phyloP scores from a whole-genome alignment of 2,797 vertebrate species.

The Graptemys geographica region DNA sequence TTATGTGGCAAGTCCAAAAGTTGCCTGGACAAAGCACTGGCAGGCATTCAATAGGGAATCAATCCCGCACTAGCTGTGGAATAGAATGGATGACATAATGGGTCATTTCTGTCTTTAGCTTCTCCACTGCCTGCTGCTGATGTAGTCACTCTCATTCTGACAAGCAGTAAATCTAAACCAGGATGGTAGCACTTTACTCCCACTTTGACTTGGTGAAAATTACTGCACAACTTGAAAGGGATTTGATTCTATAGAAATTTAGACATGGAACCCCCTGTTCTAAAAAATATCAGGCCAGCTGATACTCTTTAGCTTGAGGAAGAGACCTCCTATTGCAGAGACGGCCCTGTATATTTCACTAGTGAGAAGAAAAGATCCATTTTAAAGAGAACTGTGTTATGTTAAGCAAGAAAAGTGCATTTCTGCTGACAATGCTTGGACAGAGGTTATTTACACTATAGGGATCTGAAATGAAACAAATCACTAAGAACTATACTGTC shows the following conservation, averaged over 20 bases:
- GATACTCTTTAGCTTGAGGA: background rate
- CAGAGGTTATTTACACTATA: background rate
- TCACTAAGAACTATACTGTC: no score
- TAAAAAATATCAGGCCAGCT: background rate
- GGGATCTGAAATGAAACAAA: background rate
- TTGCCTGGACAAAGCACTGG: background rate
- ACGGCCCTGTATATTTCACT: background rate
- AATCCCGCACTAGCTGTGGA: fast-evolving
- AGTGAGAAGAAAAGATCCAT: no score
- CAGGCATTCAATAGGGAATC: background rate
- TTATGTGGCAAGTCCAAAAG: no score
- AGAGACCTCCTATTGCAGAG: background rate
- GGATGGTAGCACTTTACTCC: background rate
- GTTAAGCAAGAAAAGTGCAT: no score
- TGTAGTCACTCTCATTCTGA: no score
- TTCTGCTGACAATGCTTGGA: background rate
- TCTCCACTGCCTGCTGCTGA: background rate
- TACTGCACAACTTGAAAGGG: fast-evolving
- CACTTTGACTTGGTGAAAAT: background rate
- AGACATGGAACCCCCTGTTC: background rate
- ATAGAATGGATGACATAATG: background rate
- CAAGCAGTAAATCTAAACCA: background rate
- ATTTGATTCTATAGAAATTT: background rate
- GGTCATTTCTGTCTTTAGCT: background rate
- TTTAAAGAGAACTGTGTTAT: background rate